Evolutionary conservation across 2,888 invertebrate genomes (phyloP).

Genomic region (Saturnia japonica): DNA sequence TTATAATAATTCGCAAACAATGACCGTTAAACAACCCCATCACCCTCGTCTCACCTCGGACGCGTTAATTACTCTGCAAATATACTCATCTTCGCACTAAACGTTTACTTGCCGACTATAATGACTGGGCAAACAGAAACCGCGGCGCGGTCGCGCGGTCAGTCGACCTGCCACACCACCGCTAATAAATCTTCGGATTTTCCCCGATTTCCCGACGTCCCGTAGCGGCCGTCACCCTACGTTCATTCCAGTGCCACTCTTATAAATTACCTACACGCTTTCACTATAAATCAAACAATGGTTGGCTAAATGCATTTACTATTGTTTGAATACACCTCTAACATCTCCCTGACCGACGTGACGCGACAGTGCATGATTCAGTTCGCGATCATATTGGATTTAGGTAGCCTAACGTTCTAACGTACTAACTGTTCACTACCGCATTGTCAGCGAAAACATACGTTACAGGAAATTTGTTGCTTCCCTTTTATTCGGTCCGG

Average conservation of each 20-base stretch:
- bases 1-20: constrained; percentile 64
- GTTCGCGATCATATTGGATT: constrained; percentile 47
- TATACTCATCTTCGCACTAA: constrained; percentile 79
- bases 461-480: constrained; percentile 59
- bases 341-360: constrained; percentile 53
- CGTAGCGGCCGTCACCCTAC: constrained; percentile 56
- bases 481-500: constrained; percentile 65
- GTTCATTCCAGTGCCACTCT: constrained; percentile 69
- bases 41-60: constrained; percentile 76
- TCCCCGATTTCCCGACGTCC: constrained; percentile 78
- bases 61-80: constrained; percentile 80
- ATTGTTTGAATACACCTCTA: constrained; percentile 76
- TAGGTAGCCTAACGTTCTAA: constrained; percentile 29
- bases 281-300: constrained; percentile 78
- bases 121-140: constrained; percentile 77
- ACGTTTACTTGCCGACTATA: constrained; percentile 77
- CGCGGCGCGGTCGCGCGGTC: constrained; percentile 60
- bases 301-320: constrained; percentile 78
- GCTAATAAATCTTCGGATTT: constrained; percentile 79
- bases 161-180: constrained; percentile 61
- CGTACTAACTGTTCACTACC: neutral
- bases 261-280: constrained; percentile 81
- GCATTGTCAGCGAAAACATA: constrained; percentile 56
- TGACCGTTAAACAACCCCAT: constrained; percentile 51
- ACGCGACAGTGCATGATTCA: constrained; percentile 41